Base-by-base conservation (phyloP, 2,113 vertebrate species). In the Sakesphorus luctuosus region DNA sequence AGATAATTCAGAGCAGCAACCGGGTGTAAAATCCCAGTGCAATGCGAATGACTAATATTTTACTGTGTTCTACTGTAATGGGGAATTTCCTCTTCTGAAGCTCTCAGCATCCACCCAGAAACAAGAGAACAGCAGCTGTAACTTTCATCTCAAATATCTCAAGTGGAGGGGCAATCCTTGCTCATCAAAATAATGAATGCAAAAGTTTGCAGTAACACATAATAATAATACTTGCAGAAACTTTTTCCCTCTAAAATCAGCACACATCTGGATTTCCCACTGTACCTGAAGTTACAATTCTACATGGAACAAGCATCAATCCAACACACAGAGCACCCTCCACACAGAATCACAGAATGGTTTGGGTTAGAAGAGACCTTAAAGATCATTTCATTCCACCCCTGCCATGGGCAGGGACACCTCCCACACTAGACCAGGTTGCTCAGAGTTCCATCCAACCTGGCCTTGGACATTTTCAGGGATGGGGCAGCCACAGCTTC, bases 1-100 rank as follows among this genome's bases (percentile, higher is more conserved):
- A 85, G 49, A 40, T 62, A 93, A 93, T 84, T 93, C 86, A 83
- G 69, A 96, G 40, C 43, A 84, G 87, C 26, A 84, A 89, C 38
- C 52, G 68, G 66, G 43, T 92, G 72, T 68, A 97, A 87, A 89
- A 84, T 61, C 71, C 62, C 62, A 69, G 11, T 33, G 67, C 46
- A 86, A 82, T 7, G n/a, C 53, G 93, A 78, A 43, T 7, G 38
- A 35, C 36, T 52, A 77, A 56, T 67, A 84, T 94, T 97, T 90
- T 78, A 87, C 38, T 33, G 29, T 52, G 50, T 72, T 87, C 15
- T 12, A 36, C 61, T 35, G 36, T 44, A 72, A 61, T 11, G 47
- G 38, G 43, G 83, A 87, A 81, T 84, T 63, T 78, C 67, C 62
- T 93, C 56, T 67, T 75, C 31, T 16, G 62, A 94, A 80, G 59